phyloP scores from a whole-genome alignment of 2,888 invertebrate species.

The Dorcus hopei region DNA sequence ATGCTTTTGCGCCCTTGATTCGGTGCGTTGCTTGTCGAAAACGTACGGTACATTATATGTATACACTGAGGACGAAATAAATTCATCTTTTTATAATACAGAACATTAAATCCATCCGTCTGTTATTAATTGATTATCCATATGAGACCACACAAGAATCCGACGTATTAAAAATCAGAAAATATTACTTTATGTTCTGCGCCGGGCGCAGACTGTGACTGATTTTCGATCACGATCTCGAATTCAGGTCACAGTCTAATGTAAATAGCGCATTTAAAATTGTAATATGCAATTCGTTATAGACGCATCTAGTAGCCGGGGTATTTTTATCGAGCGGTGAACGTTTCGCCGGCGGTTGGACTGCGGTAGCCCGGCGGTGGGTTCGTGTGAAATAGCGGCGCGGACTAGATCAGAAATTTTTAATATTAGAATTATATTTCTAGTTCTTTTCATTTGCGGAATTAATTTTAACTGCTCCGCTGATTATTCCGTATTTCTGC shows the following conservation, averaged over 20 bases:
- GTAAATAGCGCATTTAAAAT: conserved; percentile 37
- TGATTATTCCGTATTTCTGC: not conserved
- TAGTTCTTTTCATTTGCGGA: conserved; percentile 1
- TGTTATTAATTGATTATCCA: conserved; percentile 34
- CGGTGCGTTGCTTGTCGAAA: too few relatives aligned
- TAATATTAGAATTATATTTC: conserved; percentile 1
- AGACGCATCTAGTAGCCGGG: conserved; percentile 31
- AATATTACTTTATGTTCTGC: conserved; percentile 14
- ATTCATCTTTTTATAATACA: conserved; percentile 17
- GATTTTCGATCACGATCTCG: not conserved
- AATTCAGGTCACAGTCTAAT: conserved; percentile 22
- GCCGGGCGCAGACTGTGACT: conserved; percentile 19
- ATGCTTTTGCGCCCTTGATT: too few relatives aligned
- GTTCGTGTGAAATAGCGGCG: not conserved
- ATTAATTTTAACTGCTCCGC: conserved; percentile 1
- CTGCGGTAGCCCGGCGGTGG: not conserved
- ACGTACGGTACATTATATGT: too few relatives aligned
- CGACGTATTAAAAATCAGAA: conserved; percentile 28
- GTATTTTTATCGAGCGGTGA: conserved; percentile 7
- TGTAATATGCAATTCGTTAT: conserved; percentile 42
- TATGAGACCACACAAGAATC: conserved; percentile 27
- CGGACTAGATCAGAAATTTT: conserved; percentile 1
- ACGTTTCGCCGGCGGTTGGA: not conserved
- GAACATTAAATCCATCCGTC: conserved; percentile 29
- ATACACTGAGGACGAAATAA: not conserved